A percentile compares a stretch with the other conserved stretches of the same genome.
These are phyloP conservation scores for Porites divaricata DNA, from an alignment of 92 coral and sea anemone genomes.

Conservation along the genomic window DNA sequence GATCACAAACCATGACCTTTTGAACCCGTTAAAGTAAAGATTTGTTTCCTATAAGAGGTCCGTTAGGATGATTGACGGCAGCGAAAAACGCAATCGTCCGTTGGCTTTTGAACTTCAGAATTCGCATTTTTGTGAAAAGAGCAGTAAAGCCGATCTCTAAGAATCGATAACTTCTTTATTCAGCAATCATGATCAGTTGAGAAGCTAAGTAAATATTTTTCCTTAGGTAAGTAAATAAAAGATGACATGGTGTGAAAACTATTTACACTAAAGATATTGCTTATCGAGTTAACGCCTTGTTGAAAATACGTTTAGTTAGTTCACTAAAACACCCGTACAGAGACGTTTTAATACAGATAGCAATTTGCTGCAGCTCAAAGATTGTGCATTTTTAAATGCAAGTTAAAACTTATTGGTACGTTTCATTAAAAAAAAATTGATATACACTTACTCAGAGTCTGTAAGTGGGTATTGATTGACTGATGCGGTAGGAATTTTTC, in stretches of 20 bases:
- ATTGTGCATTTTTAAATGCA: too few species aligned
- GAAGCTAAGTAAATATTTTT: conserved; percentile 21
- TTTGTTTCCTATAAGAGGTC: too few species aligned
- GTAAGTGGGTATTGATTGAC: background rate
- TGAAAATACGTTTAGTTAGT: background rate
- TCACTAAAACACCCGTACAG: background rate
- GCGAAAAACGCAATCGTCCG: too few species aligned
- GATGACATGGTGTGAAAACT: conserved; percentile 26
- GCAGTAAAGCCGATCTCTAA: conserved; percentile 3
- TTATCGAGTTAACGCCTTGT: conserved; percentile 19
- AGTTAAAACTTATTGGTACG: background rate
- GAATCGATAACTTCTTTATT: background rate
- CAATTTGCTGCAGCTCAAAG: too few species aligned
- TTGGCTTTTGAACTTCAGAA: too few species aligned
- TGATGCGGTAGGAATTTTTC: conserved; percentile 10
- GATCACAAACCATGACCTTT: too few species aligned
- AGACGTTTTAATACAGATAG: background rate
- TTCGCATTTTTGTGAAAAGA: too few species aligned
- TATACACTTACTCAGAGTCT: background rate
- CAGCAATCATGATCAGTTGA: conserved; percentile 1
- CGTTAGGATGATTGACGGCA: too few species aligned
- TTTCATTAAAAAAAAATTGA: too few species aligned
- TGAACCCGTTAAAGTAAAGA: too few species aligned
- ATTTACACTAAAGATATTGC: conserved; percentile 27
- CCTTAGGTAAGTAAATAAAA: conserved; percentile 18